Evolutionary conservation across 2,113 vertebrate species (phyloP).

Genomic region (Suncus etruscus): DNA sequence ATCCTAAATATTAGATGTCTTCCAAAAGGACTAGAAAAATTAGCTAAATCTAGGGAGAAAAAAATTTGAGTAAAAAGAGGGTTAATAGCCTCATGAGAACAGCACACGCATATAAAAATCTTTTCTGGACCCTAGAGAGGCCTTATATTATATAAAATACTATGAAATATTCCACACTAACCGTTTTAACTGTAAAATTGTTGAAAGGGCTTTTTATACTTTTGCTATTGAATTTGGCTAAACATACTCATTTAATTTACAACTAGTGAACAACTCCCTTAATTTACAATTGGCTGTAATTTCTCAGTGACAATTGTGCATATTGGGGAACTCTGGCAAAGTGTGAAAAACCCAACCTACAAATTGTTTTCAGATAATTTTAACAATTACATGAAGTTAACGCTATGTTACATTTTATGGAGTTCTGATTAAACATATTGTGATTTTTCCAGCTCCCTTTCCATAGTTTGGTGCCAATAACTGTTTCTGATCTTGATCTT

Average conservation of each 20-base stretch:
- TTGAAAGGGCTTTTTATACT: slow-evolving; percentile 62
- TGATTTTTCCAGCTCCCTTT: slow-evolving; percentile 46
- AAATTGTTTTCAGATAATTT: slow-evolving; percentile 65
- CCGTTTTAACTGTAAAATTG: slow-evolving; percentile 62
- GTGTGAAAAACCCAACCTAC: slow-evolving; percentile 52
- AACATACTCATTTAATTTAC: slow-evolving; percentile 63
- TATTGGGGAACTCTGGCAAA: slow-evolving; percentile 52
- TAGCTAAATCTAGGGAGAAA: background rate
- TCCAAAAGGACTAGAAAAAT: slow-evolving; percentile 46
- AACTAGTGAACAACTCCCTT: slow-evolving; percentile 62
- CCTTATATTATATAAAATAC: slow-evolving; percentile 36
- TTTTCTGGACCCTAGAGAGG: slow-evolving; percentile 44
- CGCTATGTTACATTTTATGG: background rate
- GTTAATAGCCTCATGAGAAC: background rate
- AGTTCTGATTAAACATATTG: slow-evolving; percentile 46
- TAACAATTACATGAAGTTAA: slow-evolving; percentile 31
- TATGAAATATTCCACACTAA: slow-evolving; percentile 62
- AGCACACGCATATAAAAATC: slow-evolving; percentile 32
- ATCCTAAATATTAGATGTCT: slow-evolving; percentile 66
- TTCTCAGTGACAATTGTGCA: slow-evolving; percentile 51
- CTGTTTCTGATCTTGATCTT: background rate
- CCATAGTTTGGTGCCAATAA: background rate
- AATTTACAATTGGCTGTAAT: slow-evolving; percentile 67
- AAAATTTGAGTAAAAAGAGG: background rate
- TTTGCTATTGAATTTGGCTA: slow-evolving; percentile 67